A percentile compares a stretch with the other conserved stretches of the same genome.
These are phyloP conservation scores for Pogonomyrmex barbatus DNA, from an alignment of 1,140 invertebrate species.

Conservation along the genomic window DNA sequence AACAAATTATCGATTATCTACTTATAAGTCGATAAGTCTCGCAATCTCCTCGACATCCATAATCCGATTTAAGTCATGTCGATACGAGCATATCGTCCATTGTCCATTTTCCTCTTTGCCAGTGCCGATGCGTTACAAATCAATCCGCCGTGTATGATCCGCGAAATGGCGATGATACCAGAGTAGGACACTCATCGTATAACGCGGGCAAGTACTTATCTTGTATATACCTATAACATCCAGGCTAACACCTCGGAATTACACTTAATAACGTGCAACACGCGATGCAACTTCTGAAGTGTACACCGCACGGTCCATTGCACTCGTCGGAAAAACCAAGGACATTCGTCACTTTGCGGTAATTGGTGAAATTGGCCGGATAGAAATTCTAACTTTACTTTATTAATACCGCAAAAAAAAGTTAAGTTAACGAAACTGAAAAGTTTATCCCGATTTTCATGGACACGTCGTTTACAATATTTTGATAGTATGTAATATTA, in stretches of 20 bases:
- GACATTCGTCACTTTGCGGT: slow-evolving; percentile 39
- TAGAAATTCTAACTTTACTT: background rate
- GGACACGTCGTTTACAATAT: background rate
- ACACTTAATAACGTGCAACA: slow-evolving; percentile 71
- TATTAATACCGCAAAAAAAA: background rate
- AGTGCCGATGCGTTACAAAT: slow-evolving; percentile 41
- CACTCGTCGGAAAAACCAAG: slow-evolving; percentile 42
- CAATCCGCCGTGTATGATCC: slow-evolving; percentile 38
- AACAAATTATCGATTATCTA: slow-evolving; percentile 9
- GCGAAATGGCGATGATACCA: slow-evolving; percentile 58
- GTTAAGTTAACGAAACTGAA: background rate
- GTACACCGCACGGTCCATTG: slow-evolving; percentile 60
- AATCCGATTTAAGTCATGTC: slow-evolving; percentile 10
- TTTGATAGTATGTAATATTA: background rate
- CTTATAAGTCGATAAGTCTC: background rate
- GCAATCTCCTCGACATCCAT: background rate
- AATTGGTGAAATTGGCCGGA: slow-evolving; percentile 30
- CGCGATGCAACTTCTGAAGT: slow-evolving; percentile 58
- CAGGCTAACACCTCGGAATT: slow-evolving; percentile 53
- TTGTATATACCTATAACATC: slow-evolving; percentile 30
- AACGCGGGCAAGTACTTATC: slow-evolving; percentile 20
- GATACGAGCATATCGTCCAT: background rate
- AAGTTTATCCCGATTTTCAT: background rate
- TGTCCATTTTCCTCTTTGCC: background rate
- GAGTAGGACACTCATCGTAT: slow-evolving; percentile 45